Conservation (phyloP, 2,797 vertebrate species). For the Lacerta bilineata region DNA sequence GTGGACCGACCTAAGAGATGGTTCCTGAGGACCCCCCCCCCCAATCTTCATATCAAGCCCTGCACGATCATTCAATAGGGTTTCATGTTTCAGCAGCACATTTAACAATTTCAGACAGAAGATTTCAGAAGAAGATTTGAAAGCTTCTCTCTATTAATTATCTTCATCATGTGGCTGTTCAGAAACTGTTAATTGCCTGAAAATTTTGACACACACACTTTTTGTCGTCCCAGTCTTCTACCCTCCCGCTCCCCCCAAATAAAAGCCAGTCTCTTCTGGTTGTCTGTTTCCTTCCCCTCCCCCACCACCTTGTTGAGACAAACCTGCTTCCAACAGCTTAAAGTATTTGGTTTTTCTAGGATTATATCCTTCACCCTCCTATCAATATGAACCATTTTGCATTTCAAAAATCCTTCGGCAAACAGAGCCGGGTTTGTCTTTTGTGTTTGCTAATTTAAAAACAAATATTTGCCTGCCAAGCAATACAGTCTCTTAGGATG, state of each 20-base stretch:
- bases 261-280: neutral
- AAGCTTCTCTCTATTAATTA: neutral
- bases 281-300: neutral
- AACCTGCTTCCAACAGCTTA: slow-evolving; percentile 61
- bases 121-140: neutral
- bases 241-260: fast-evolving
- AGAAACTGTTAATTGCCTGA: fast-evolving
- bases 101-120: neutral
- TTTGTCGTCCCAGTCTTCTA: neutral
- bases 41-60: fast-evolving
- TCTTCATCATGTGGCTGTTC: fast-evolving
- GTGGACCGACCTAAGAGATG: too few species aligned
- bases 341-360: slow-evolving; percentile 64
- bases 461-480: slow-evolving; percentile 98
- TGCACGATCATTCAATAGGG: fast-evolving
- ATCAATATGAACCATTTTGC: slow-evolving; percentile 70
- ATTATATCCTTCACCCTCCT: slow-evolving; percentile 65
- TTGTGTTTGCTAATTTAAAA: slow-evolving; percentile 97
- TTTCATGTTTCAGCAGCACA: neutral
- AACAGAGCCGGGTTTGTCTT: slow-evolving; percentile 86
- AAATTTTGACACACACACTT: fast-evolving
- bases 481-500: slow-evolving; percentile 94
- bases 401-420: slow-evolving; percentile 77
- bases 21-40: neutral
- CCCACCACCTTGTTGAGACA: neutral